Base-by-base conservation (phyloP, 2,888 invertebrate genomes). In the Itoplectis maculator region DNA sequence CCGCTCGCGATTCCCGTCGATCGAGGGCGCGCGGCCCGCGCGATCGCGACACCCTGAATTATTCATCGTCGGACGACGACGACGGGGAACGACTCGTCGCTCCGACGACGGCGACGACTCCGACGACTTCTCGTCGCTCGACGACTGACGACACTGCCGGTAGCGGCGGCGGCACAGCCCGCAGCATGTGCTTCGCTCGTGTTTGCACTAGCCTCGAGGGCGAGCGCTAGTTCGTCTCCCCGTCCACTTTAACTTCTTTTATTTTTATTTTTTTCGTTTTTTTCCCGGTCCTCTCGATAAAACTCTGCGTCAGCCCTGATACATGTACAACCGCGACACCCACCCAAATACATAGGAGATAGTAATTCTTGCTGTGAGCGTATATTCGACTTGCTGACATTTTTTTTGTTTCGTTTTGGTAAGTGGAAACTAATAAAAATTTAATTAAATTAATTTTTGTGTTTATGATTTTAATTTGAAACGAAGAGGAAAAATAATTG, bases 1-100 rank as follows among this genome's bases (percentile, higher is more conserved):
- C 69, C 78, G 66, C 49, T 51, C 66, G 75, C 15, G 81, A 81
- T 81, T 65, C 75, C 66, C 79, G 76, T 61, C 81, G 83, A 74
- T 83, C 78, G 83, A 84, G 29, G 5, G 68, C 81, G 78, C 68
- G 70, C 77, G 74, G 37, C 37, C 37, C 61, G 59, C 61, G 59
- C 13, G 80, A 81, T 77, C 81, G 81, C 88, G 90, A 89, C 87
- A 89, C 88, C 88, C 89, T 91, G 91, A 91, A 91, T 91, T 88
- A 91, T 91, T 91, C 91, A 91, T 91, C 86, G 89, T 74, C 89
- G 75, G 86, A 78, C 79, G 82, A n/a, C n/a, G n/a, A n/a, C n/a
- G n/a, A n/a, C n/a, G 86, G 74, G 54, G 70, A 59, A 18, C 51
- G 72, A 68, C 65, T 65, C 81, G 79, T 73, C 69, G 63, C 47